Conservation (phyloP, 1,140 invertebrate genomes). For the Fopius arisanus region DNA sequence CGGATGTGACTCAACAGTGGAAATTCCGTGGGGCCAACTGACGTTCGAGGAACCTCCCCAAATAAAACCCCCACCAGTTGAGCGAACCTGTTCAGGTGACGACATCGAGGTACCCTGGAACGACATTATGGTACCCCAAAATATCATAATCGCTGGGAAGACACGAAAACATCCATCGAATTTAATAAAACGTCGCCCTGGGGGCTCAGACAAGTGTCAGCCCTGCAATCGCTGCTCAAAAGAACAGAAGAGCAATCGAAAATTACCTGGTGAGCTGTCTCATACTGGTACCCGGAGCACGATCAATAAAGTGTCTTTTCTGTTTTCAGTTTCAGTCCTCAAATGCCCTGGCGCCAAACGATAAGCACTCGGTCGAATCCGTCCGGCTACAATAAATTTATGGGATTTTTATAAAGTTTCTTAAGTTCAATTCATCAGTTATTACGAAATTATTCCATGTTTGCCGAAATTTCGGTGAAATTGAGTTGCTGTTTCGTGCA, state of each 20-base stretch:
- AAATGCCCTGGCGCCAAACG: neutral
- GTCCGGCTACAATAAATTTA: neutral
- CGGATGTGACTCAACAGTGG: slow-evolving; percentile 44
- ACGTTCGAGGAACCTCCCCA: slow-evolving; percentile 39
- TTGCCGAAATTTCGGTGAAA: too few species aligned
- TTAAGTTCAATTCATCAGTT: neutral
- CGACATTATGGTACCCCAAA: slow-evolving; percentile 46
- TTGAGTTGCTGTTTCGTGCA: too few species aligned
- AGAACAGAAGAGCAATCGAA: neutral
- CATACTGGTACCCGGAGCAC: neutral
- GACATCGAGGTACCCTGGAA: slow-evolving; percentile 54
- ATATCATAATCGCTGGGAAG: slow-evolving; percentile 42
- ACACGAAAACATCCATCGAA: slow-evolving; percentile 43
- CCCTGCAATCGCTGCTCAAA: slow-evolving; percentile 4
- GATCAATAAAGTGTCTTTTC: neutral
- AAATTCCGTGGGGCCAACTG: slow-evolving; percentile 49
- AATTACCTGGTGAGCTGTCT: neutral
- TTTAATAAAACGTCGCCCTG: neutral
- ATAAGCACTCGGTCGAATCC: neutral
- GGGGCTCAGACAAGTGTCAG: neutral
- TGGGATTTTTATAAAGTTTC: neutral
- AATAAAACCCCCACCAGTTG: slow-evolving; percentile 34
- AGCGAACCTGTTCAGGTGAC: slow-evolving; percentile 34
- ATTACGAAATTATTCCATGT: too few species aligned
- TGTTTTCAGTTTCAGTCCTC: neutral